These are phyloP conservation scores for Siniperca undulata DNA, from an alignment of 2,797 vertebrate species.

Conservation along the genomic window DNA sequence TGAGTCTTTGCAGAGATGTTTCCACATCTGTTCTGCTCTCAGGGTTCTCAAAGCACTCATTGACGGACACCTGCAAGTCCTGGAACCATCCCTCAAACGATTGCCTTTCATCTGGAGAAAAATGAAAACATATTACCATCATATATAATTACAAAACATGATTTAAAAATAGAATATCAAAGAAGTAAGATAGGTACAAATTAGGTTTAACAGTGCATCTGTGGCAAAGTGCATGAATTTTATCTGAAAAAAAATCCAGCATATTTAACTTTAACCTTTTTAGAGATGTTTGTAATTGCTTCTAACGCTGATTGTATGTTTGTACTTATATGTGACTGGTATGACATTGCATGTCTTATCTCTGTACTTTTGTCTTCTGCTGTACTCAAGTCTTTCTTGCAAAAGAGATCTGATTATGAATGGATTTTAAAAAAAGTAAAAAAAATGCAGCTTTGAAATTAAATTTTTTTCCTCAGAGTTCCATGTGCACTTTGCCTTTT, in stretches of 20 bases:
- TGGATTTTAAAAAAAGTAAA: not conserved
- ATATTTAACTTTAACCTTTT: not conserved
- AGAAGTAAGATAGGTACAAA: not conserved
- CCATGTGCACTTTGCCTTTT: not conserved
- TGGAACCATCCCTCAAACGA: slow-evolving; percentile 92
- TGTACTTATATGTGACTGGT: too few relatives aligned
- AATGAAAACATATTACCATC: not conserved
- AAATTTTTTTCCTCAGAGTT: too few relatives aligned
- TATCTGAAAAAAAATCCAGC: too few relatives aligned
- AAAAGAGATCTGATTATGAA: not conserved
- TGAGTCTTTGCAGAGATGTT: slow-evolving; percentile 86
- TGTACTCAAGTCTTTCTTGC: too few relatives aligned
- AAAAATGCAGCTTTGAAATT: not conserved
- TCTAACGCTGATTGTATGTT: not conserved
- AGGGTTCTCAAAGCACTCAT: slow-evolving; percentile 92
- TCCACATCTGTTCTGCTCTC: slow-evolving; percentile 87
- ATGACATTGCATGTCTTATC: too few relatives aligned
- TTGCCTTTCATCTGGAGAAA: slow-evolving; percentile 87
- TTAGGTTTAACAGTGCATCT: not conserved
- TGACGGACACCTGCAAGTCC: slow-evolving; percentile 88
- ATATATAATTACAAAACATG: not conserved
- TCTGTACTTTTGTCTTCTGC: too few relatives aligned
- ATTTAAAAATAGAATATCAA: not conserved
- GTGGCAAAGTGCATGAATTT: not conserved
- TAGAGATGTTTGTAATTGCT: not conserved